Evolutionary conservation across 2,888 invertebrate genomes (phyloP).

Genomic region (Rapana venosa): DNA sequence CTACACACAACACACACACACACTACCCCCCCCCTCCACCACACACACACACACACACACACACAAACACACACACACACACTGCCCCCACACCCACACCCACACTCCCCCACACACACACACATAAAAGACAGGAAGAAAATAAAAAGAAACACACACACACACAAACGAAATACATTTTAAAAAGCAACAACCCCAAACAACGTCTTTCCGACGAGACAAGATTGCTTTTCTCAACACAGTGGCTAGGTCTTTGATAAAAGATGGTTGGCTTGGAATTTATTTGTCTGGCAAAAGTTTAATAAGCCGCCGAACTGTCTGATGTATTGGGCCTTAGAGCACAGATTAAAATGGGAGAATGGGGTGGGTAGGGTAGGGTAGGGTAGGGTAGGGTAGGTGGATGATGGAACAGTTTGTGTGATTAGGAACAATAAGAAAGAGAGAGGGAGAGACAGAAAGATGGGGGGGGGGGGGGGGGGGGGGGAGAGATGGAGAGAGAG

Average conservation of each 20-base stretch:
- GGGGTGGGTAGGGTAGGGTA: not conserved
- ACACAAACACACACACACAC: not conserved
- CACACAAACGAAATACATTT: too few species aligned
- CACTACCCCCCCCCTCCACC: too few species aligned
- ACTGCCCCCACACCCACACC: not conserved
- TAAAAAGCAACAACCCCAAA: too few species aligned
- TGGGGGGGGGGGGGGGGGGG: not conserved
- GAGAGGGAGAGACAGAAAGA: not conserved
- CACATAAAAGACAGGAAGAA: not conserved
- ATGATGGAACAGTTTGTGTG: too few species aligned
- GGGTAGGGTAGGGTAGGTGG: not conserved
- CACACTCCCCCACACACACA: not conserved
- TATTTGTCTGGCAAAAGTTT: constrained; percentile 5
- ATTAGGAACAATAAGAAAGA: not conserved
- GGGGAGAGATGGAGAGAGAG: too few species aligned
- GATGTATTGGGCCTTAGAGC: not conserved
- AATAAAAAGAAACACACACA: not conserved
- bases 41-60: not conserved
- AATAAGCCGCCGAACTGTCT: not conserved
- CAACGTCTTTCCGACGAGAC: not conserved
- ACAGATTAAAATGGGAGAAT: not conserved
- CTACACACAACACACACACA: too few species aligned
- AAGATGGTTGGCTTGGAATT: not conserved
- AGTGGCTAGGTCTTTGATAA: too few species aligned
- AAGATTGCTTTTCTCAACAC: not conserved